phyloP scores from a whole-genome alignment of 1,140 invertebrate species.

The Brachionus koreanus region DNA sequence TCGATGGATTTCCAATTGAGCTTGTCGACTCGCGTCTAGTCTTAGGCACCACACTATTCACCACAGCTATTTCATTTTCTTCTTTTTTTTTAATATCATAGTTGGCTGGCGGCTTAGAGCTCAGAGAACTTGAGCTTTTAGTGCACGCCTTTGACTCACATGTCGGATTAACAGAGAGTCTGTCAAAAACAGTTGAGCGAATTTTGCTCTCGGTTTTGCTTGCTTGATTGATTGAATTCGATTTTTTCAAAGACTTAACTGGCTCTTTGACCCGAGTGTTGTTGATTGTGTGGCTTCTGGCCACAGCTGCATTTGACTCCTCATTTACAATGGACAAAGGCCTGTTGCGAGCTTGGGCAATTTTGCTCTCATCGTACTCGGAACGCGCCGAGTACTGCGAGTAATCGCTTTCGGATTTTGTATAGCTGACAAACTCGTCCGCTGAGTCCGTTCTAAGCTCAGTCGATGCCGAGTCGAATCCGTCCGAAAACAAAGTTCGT shows the following conservation, averaged over 20 bases:
- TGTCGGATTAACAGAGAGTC: not conserved
- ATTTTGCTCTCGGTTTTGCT: not conserved
- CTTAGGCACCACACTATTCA: slow-evolving; percentile 3
- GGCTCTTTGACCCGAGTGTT: not conserved
- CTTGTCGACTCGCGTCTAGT: not conserved
- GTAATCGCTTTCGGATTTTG: not conserved
- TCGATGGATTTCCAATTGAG: not conserved
- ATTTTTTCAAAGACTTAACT: not conserved
- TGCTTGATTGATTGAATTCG: not conserved
- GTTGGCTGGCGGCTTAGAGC: not conserved
- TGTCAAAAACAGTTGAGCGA: slow-evolving; percentile 3
- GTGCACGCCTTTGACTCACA: not conserved
- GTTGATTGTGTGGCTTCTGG: not conserved
- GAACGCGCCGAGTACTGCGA: not conserved
- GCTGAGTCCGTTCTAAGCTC: not conserved
- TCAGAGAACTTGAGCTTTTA: not conserved
- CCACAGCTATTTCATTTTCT: slow-evolving; percentile 20
- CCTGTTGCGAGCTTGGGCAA: not conserved
- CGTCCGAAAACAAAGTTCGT: slow-evolving; percentile 29
- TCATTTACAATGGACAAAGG: slow-evolving; percentile 11
- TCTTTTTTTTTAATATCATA: slow-evolving; percentile 41
- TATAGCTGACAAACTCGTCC: not conserved
- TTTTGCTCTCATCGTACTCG: not conserved
- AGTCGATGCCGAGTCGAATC: not conserved
- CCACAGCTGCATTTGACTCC: not conserved